Evolutionary conservation across 2,888 invertebrate genomes (phyloP).

Genomic region (Lacanobia oleracea): DNA sequence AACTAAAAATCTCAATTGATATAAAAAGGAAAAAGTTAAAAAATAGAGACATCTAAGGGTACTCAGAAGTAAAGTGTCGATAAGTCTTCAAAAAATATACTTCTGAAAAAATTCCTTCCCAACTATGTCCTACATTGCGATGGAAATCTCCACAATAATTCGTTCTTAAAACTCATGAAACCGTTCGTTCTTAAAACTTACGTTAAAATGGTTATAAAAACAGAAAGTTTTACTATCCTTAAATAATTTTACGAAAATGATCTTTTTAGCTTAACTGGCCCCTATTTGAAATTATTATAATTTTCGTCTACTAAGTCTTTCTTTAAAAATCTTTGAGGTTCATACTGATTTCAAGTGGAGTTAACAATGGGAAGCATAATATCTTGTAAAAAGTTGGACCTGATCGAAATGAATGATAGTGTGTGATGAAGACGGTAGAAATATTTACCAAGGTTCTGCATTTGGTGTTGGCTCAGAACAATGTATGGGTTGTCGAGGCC

Average conservation of each 20-base stretch:
- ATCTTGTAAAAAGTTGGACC: too few species aligned
- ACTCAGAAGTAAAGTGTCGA: background rate
- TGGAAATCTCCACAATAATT: conserved; percentile 12
- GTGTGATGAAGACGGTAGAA: background rate
- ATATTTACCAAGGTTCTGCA: conserved; percentile 85
- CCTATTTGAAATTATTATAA: conserved; percentile 1
- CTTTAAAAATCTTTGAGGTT: background rate
- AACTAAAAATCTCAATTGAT: background rate
- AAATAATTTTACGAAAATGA: conserved; percentile 19
- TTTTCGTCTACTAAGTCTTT: background rate
- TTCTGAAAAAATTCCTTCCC: background rate
- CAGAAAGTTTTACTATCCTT: background rate
- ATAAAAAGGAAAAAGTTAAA: background rate
- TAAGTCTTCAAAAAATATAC: background rate
- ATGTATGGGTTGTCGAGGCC: conserved; percentile 82
- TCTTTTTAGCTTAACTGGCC: conserved; percentile 7
- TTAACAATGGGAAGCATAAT: background rate
- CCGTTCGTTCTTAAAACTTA: background rate
- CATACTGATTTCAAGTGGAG: background rate
- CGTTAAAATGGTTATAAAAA: conserved; percentile 18
- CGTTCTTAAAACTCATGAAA: too few species aligned
- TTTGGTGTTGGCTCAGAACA: conserved; percentile 87
- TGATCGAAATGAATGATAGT: background rate
- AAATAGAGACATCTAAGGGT: background rate
- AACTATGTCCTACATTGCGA: conserved; percentile 24